phyloP scores from a whole-genome alignment of 64 coral and sea anemone genomes.

The Montipora foliosa region DNA sequence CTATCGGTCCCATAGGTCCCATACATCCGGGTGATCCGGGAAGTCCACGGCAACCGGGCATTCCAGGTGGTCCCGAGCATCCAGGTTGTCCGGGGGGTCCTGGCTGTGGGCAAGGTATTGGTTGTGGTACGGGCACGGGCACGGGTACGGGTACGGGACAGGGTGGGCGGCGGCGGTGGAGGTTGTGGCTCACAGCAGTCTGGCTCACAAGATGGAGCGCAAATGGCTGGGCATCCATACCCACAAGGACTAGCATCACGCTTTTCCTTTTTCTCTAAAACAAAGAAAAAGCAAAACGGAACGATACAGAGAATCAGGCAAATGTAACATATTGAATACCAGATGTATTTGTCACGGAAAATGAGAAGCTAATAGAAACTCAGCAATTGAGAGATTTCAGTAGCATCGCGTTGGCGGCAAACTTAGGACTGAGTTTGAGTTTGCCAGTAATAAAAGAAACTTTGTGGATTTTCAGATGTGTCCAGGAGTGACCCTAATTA shows the following conservation, averaged over 20 bases:
- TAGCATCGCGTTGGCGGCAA: no score
- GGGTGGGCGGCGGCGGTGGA: conserved; percentile 39
- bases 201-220: conserved; percentile 65
- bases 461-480: no score
- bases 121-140: conserved; percentile 7
- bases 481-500: no score
- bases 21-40: conserved; percentile 71
- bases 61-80: conserved; percentile 86
- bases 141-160: conserved; percentile 44
- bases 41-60: conserved; percentile 77
- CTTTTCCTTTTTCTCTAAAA: conserved; percentile 52
- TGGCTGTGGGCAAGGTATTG: conserved; percentile 68
- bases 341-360: no score
- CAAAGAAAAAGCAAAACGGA: background rate
- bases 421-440: no score
- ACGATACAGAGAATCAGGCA: background rate
- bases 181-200: conserved; percentile 53
- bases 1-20: conserved; percentile 93
- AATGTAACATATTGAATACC: no score
- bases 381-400: no score
- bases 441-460: no score
- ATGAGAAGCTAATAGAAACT: no score
- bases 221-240: conserved; percentile 55
- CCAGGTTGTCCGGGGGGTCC: conserved; percentile 92
- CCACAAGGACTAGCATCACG: conserved; percentile 67